These are phyloP conservation scores for Rousettus madagascariensis DNA, from an alignment of 2,797 vertebrate genomes.

Conservation along the genomic window DNA sequence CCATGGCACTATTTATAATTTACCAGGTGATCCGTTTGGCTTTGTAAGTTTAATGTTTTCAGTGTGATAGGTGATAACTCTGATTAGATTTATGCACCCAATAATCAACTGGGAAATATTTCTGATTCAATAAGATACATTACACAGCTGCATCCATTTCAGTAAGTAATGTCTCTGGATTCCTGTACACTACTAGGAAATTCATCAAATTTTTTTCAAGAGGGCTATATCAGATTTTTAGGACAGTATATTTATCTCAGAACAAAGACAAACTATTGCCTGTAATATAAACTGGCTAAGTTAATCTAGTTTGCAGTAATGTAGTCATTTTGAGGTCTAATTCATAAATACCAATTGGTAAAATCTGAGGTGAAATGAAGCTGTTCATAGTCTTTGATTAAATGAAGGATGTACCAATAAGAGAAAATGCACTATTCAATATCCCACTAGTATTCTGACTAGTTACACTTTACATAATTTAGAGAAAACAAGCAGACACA, in stretches of 20 bases:
- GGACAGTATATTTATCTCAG: slow-evolving; percentile 49
- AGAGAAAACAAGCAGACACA: slow-evolving; percentile 50
- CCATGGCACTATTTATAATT: slow-evolving; percentile 59
- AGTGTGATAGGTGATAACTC: slow-evolving; percentile 67
- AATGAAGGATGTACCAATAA: slow-evolving; percentile 16
- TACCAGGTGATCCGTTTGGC: slow-evolving; percentile 61
- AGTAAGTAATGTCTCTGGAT: slow-evolving; percentile 61
- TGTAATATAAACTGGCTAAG: slow-evolving; percentile 15
- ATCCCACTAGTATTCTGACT: background rate
- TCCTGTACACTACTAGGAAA: slow-evolving; percentile 15
- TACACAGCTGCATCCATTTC: slow-evolving; percentile 50
- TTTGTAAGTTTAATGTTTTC: slow-evolving; percentile 69
- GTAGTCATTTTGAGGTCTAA: slow-evolving; percentile 49
- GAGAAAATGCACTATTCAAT: background rate
- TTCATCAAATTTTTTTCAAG: slow-evolving; percentile 59
- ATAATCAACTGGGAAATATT: slow-evolving; percentile 74
- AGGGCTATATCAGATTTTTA: slow-evolving; percentile 62
- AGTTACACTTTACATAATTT: slow-evolving; percentile 25
- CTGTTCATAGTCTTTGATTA: slow-evolving; percentile 42
- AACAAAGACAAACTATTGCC: slow-evolving; percentile 62
- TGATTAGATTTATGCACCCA: slow-evolving; percentile 67
- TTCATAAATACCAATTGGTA: background rate
- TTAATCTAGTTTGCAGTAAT: slow-evolving; percentile 53
- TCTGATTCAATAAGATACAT: slow-evolving; percentile 65
- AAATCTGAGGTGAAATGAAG: slow-evolving; percentile 48